These are phyloP conservation scores for Cyrtorhinus lividipennis DNA, from an alignment of 1,140 invertebrate species.

Conservation along the genomic window DNA sequence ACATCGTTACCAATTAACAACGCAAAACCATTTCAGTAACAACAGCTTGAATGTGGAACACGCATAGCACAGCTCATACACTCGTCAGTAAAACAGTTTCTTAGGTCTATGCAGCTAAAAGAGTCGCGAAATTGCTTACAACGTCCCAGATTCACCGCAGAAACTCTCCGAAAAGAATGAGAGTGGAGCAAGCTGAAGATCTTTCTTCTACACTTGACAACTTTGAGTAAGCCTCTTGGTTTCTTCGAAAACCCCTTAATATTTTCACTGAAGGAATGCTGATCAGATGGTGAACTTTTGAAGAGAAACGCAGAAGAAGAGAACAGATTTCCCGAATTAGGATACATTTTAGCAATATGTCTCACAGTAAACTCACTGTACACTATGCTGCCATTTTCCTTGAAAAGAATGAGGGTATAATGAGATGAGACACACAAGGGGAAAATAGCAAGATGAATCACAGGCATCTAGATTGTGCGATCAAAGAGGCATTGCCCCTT, in stretches of 20 bases:
- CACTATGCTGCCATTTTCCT: constrained; percentile 1
- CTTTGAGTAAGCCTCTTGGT: not conserved
- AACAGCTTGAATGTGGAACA: too few species aligned
- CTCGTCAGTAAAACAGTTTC: not conserved
- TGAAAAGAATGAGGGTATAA: not conserved
- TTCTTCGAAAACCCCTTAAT: not conserved
- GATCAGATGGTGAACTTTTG: not conserved
- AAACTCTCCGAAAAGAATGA: too few species aligned
- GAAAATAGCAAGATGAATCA: too few species aligned
- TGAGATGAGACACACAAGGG: not conserved
- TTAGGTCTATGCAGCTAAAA: too few species aligned
- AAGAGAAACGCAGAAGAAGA: not conserved
- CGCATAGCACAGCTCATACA: too few species aligned
- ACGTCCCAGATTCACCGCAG: too few species aligned
- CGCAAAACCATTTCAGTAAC: too few species aligned
- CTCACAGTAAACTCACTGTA: not conserved
- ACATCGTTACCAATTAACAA: too few species aligned
- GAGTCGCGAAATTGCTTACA: too few species aligned
- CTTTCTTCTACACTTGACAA: not conserved
- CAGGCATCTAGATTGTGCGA: too few species aligned
- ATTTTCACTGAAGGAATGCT: not conserved
- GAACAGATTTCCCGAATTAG: not conserved
- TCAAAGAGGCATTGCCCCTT: too few species aligned
- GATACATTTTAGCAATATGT: constrained; percentile 7
- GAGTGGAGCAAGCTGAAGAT: not conserved